Conservation (phyloP, 2,113 vertebrate species). For the Zosterops lateralis region DNA sequence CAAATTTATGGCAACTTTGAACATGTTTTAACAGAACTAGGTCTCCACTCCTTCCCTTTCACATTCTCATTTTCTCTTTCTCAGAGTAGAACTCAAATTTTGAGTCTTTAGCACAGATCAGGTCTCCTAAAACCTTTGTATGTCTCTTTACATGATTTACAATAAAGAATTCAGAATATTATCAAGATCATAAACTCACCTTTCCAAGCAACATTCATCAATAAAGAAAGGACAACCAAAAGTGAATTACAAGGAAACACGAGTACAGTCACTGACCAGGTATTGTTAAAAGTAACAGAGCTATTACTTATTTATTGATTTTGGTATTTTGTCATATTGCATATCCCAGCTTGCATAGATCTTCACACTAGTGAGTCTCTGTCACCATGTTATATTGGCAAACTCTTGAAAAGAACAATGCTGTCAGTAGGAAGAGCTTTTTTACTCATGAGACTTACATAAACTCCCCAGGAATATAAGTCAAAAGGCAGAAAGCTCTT, state of each 20-base stretch:
- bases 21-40: background rate
- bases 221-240: background rate
- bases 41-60: background rate
- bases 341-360: background rate
- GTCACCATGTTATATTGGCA: background rate
- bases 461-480: background rate
- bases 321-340: background rate
- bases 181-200: background rate
- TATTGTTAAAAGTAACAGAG: background rate
- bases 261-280: background rate
- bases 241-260: background rate
- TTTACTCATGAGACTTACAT: background rate
- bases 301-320: background rate
- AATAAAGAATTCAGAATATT: background rate
- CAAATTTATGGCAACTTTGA: background rate
- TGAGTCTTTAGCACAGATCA: background rate
- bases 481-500: background rate
- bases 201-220: background rate
- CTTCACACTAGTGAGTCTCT: background rate
- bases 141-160: background rate
- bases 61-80: background rate
- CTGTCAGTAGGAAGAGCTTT: background rate
- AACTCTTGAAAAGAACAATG: background rate
- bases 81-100: background rate
- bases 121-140: background rate